Evolutionary conservation across 2,797 vertebrate species (phyloP).

Genomic region (Tachyglossus aculeatus): DNA sequence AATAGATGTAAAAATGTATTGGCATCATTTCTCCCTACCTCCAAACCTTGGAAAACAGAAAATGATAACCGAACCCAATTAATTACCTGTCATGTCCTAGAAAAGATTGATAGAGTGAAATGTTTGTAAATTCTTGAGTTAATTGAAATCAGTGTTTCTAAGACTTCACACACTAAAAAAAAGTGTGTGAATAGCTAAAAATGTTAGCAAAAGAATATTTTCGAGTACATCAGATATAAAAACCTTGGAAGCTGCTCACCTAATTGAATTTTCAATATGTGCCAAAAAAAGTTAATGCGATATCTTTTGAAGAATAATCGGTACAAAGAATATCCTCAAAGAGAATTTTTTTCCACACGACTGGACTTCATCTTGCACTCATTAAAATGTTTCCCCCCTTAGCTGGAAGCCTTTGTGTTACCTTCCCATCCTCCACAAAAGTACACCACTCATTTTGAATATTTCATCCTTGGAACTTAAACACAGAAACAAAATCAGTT

Average conservation of each 20-base stretch:
- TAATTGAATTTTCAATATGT: constrained; percentile 76
- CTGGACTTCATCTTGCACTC: constrained; percentile 73
- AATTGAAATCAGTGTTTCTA: constrained; percentile 66
- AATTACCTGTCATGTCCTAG: constrained; percentile 55
- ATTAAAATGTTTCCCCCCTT: constrained; percentile 53
- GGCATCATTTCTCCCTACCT: constrained; percentile 14
- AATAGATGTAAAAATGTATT: constrained; percentile 2
- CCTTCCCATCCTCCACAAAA: constrained; percentile 24
- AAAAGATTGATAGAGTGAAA: constrained; percentile 48
- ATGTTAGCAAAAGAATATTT: constrained; percentile 56
- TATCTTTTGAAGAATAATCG: constrained; percentile 79
- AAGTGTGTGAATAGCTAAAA: constrained; percentile 55
- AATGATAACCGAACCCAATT: constrained; percentile 44
- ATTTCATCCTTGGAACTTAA: constrained; percentile 71
- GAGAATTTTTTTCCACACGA: constrained; percentile 74
- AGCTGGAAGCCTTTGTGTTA: constrained; percentile 33
- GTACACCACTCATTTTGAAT: constrained; percentile 54
- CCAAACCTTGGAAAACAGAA: constrained; percentile 34
- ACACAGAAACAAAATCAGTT: constrained; percentile 74
- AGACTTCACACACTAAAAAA: constrained; percentile 60
- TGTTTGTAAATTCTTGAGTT: constrained; percentile 63
- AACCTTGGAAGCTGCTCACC: constrained; percentile 69
- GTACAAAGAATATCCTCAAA: constrained; percentile 76
- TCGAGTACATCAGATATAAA: constrained; percentile 66
- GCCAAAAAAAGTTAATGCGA: constrained; percentile 70